These are phyloP conservation scores for Alcis repandata DNA, from an alignment of 2,888 invertebrate genomes.

Conservation along the genomic window DNA sequence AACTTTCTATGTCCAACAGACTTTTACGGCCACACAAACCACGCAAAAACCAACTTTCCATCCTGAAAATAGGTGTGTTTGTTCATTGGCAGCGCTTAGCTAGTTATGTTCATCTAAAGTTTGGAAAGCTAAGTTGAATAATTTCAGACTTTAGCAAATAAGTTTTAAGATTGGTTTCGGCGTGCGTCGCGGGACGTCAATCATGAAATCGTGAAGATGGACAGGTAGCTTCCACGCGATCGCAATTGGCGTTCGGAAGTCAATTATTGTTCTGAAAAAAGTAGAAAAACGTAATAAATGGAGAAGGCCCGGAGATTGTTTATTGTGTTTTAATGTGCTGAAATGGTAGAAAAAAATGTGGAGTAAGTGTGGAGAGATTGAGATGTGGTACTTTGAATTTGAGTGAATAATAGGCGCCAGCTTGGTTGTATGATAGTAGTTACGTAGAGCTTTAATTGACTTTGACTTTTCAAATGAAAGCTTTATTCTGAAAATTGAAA, in stretches of 20 bases:
- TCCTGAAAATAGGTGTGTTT: not conserved
- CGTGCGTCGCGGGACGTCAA: conserved; percentile 49
- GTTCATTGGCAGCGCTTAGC: conserved; percentile 18
- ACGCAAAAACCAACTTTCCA: conserved; percentile 49
- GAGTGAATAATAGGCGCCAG: not conserved
- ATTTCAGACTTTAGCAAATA: conserved; percentile 15
- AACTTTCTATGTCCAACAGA: conserved; percentile 42
- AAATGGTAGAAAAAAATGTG: conserved; percentile 22
- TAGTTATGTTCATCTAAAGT: conserved; percentile 31
- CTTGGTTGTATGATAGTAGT: conserved; percentile 9
- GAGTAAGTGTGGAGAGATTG: conserved; percentile 1
- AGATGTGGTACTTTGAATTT: conserved; percentile 1
- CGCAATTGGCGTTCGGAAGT: conserved; percentile 74
- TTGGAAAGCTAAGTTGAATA: not conserved
- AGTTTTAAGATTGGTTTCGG: conserved; percentile 51
- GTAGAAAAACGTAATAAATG: conserved; percentile 41
- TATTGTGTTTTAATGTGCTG: conserved; percentile 44
- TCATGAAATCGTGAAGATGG: conserved; percentile 65
- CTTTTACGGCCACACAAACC: conserved; percentile 30
- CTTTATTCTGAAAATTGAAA: no score
- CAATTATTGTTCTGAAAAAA: conserved; percentile 63
- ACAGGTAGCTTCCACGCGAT: conserved; percentile 66
- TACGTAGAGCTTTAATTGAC: no score
- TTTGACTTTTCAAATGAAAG: no score
- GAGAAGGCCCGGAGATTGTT: conserved; percentile 57